Evolutionary conservation across 2,888 invertebrate species (phyloP), one percentile per base, ranked within the genome.

Genomic region (Tiliacea aurago): DNA sequence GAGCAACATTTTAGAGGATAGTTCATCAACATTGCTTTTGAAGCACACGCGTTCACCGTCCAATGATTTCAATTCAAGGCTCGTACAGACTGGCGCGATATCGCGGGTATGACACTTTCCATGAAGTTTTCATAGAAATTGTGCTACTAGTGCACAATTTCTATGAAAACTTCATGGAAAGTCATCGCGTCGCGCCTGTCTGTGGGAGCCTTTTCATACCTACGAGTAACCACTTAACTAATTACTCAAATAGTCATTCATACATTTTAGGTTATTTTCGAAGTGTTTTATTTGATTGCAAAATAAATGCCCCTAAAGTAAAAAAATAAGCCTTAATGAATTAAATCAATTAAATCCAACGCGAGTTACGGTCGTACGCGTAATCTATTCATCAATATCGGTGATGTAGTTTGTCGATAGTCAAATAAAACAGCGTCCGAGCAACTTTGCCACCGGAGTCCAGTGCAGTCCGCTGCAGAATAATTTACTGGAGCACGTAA

Each of bases 401-500:
- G 33, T 37, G 71, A 56, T 45, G 10, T 28, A 33, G 47, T 33
- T 37, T 37, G 28, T 18, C 20, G 13, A 73, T 56, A 43, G 11
- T 66, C 33, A 18, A 45, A 65, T 10, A 49, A 49, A 79, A 67
- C 23, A 18, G 62, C 33, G 13, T 45, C 43, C n/a, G 41, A 13
- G n/a, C 15, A 47, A 41, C 6, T 53, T 28, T 43, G 41, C 47
- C 23, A 49, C 10, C 47, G 33, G 7, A 3, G 7, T 11, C n/a
- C 11, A 6, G 49, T 33, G 37, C 64, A 64, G 55, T 56, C 45
- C 20, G 37, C 15, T 73, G 49, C 58, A 62, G 47, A 73, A 49
- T 68, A 45, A 78, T 73, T 78, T 58, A 69, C 43, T 68, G 23
- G 11, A 61, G 28, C 81, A 41, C 63, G 59, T 33, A 61, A 76